Evolutionary conservation across 2,797 vertebrate species (phyloP).

Genomic region (Chiroxiphia lanceolata): DNA sequence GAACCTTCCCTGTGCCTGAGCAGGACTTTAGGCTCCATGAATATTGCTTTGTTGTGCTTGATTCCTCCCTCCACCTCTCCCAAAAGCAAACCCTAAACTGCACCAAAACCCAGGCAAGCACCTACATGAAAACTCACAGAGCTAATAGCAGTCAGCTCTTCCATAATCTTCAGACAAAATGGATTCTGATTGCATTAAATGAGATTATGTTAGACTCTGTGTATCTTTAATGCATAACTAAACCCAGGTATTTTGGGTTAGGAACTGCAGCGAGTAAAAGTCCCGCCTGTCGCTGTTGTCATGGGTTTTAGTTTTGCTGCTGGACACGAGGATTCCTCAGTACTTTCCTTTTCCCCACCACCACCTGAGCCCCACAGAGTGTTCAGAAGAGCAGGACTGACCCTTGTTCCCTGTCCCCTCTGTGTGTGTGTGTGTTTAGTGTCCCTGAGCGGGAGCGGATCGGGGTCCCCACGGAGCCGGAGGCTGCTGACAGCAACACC

Average conservation of each 20-base stretch:
- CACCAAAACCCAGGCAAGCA: not conserved
- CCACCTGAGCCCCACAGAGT: not conserved
- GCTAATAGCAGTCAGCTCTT: not conserved
- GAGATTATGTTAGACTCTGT: not conserved
- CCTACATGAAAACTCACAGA: not conserved
- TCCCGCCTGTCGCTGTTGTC: not conserved
- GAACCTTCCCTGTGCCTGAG: not conserved
- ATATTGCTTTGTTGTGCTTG: not conserved
- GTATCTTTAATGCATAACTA: not conserved
- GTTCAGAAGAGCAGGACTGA: not conserved
- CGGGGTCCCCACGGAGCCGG: conserved; percentile 89
- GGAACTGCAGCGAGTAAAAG: not conserved
- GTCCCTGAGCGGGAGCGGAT: conserved; percentile 87
- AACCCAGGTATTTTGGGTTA: not conserved
- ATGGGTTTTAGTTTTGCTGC: not conserved
- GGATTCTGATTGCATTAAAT: not conserved
- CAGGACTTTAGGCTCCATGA: not conserved
- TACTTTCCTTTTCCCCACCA: not conserved
- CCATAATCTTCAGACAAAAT: not conserved
- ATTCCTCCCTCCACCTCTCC: not conserved
- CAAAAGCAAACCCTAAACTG: not conserved
- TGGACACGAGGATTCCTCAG: not conserved
- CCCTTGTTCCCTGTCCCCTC: not conserved
- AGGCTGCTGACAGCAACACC: conserved; percentile 86
- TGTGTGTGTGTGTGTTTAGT: conserved; percentile 44